Base-by-base conservation (phyloP, 1,140 invertebrate species). In the Zaprionus inermis region DNA sequence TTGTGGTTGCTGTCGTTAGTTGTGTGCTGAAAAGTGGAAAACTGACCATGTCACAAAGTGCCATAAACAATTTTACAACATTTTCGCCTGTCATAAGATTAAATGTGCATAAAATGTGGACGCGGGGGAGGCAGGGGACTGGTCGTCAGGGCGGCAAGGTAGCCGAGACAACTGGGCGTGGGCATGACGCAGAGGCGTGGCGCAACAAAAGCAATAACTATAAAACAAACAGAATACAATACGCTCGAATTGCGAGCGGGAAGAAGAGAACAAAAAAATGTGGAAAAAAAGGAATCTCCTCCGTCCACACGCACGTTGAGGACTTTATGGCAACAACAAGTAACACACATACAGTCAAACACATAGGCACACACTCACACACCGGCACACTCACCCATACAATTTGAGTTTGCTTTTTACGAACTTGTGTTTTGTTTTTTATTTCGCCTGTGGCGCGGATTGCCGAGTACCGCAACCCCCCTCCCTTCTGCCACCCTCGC, bases 11-110 rank as follows among this genome's bases (percentile, higher is more conserved):
- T 61, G 16, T 67, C 36, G 46, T 57, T 66, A 38, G 34, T 54
- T 22, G 56, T 66, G 34, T 30, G 68, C 51, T 60, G 68, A 73
- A 76, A 72, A 79, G 58, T 76, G 81, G 55, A 76, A 71, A 76
- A 88, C 83, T 89, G 84, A 88, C 83, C 83, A 80, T 88, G 83
- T 88, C 83, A 72, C 83, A 77, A 79, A 88, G 76, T 83, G 83
- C 70, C 84, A 80, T 88, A 88, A 88, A 89, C 84, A 83, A 88
- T 88, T 88, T 88, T 88, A 88, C 83, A 88, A 83, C 83, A 88
- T 89, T 88, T 88, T 88, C 44, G 78, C 63, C 73, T 88, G 83
- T 88, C 83, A 88, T 83, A 83, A 88, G 83, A 88, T 88, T 89
- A 88, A 88, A 88, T 78, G 83, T 83, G 83, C 83, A 89, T 88